Base-by-base conservation (phyloP, 2,113 vertebrate species). In the Picathartes gymnocephalus region DNA sequence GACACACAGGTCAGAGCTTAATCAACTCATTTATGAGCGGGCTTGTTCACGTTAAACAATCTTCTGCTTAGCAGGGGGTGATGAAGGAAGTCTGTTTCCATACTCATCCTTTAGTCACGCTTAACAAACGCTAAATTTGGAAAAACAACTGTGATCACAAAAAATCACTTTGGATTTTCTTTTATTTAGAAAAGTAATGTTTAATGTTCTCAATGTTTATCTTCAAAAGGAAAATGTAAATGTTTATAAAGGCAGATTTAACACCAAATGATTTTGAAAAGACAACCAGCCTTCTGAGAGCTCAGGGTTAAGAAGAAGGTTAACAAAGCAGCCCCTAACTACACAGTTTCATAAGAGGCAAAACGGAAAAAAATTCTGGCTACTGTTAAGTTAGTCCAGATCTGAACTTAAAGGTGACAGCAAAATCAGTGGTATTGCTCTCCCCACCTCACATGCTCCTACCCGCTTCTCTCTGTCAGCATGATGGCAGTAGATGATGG, bases 1-100 rank as follows among this genome's bases (percentile, higher is more conserved):
- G 98, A 99, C 90, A 99, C 98, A 0, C 99, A 99, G 98, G 99
- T 99, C 86, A 97, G 98, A 88, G 30, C 76, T 50, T 30, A 16
- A 45, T 19, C 44, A 45, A 33, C 37, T 28, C 9, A 0, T 9
- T 4, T 2, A 7, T 25, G 10, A 66, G 44, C 23, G 33, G 8
- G 33, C 51, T 60, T 66, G 17, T 37, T 56, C n/a, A 24, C 9
- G 6, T 82, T 30, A 25, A 79, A 56, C 31, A 9, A 3, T 35
- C 15, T 74, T 70, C 47, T 40, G 35, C 44, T 58, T 37, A 23
- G 61, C 28, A 9, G 0, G 6, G 7, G 40, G 5, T 23, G 61
- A 39, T 13, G 35, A 51, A 72, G 25, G 62, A n/a, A 53, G 11
- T 39, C 31, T 6, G 8, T 31, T 62, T 51, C 48, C 15, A 16